Conservation (phyloP, 1,140 invertebrate species). For the Lepidurus couesii region DNA sequence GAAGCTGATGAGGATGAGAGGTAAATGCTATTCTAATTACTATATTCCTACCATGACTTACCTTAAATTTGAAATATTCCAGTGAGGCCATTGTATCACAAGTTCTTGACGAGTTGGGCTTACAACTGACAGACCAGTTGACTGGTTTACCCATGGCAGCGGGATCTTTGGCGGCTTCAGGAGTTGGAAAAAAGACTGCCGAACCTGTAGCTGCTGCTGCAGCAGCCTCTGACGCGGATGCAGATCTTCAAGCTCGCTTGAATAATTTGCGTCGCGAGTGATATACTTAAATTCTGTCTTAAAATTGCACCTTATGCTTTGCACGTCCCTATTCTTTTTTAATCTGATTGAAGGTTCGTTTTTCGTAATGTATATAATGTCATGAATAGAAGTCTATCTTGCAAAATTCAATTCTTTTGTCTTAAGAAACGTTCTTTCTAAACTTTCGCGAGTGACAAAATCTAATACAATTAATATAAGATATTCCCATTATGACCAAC, state of each 20-base stretch:
- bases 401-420: neutral
- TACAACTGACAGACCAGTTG: slow-evolving; percentile 85
- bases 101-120: slow-evolving; percentile 92
- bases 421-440: neutral
- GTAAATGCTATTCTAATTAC: slow-evolving; percentile 48
- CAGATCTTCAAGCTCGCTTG: slow-evolving; percentile 86
- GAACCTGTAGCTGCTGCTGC: slow-evolving; percentile 50
- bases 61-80: slow-evolving; percentile 39
- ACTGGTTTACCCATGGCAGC: slow-evolving; percentile 74
- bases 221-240: slow-evolving; percentile 73
- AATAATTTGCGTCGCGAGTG: slow-evolving; percentile 89
- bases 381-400: neutral
- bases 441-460: neutral
- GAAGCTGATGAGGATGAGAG: slow-evolving; percentile 98
- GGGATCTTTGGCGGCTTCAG: slow-evolving; percentile 52
- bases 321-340: neutral
- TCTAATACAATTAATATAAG: too few relatives aligned
- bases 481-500: too few relatives aligned
- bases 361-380: slow-evolving; percentile 1
- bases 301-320: neutral
- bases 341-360: neutral
- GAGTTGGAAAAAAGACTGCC: slow-evolving; percentile 46
- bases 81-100: slow-evolving; percentile 85
- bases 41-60: neutral
- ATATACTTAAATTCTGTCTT: slow-evolving; percentile 37